Conservation (phyloP, 2,888 invertebrate genomes). For the Agonopterix subpropinquella region DNA sequence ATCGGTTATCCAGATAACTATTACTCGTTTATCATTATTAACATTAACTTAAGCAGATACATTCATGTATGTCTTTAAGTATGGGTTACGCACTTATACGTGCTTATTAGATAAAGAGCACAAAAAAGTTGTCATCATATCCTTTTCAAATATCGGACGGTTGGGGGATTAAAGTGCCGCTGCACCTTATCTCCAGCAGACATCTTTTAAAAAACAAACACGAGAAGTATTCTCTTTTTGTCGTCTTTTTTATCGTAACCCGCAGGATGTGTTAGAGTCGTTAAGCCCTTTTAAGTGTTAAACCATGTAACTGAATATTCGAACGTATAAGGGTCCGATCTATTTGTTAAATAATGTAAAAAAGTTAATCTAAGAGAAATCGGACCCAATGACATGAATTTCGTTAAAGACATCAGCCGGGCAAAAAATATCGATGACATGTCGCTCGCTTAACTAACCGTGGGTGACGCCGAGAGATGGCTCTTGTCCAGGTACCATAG, state of each 20-base stretch:
- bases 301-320: conserved; percentile 76
- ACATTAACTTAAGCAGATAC: conserved; percentile 6
- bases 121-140: conserved; percentile 73
- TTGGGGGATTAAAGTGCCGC: conserved; percentile 73
- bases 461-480: conserved; percentile 47
- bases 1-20: too few relatives aligned
- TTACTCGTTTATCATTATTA: too few relatives aligned
- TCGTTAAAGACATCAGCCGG: conserved; percentile 68
- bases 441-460: conserved; percentile 51
- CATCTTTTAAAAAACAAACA: conserved; percentile 76
- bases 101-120: conserved; percentile 67
- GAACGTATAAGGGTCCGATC: conserved; percentile 71
- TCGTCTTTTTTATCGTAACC: conserved; percentile 73
- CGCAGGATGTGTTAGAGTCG: conserved; percentile 76
- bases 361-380: conserved; percentile 72
- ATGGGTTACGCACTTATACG: conserved; percentile 48
- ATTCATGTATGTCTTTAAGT: conserved; percentile 33
- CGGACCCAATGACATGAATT: conserved; percentile 72
- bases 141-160: conserved; percentile 75
- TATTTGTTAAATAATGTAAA: conserved; percentile 74
- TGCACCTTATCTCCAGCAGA: conserved; percentile 69
- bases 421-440: conserved; percentile 71
- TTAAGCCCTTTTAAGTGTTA: conserved; percentile 77
- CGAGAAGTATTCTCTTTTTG: conserved; percentile 70
- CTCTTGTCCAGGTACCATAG: conserved; percentile 44